These are phyloP conservation scores for Scortum barcoo DNA, from an alignment of 2,113 vertebrate species.

Conservation along the genomic window DNA sequence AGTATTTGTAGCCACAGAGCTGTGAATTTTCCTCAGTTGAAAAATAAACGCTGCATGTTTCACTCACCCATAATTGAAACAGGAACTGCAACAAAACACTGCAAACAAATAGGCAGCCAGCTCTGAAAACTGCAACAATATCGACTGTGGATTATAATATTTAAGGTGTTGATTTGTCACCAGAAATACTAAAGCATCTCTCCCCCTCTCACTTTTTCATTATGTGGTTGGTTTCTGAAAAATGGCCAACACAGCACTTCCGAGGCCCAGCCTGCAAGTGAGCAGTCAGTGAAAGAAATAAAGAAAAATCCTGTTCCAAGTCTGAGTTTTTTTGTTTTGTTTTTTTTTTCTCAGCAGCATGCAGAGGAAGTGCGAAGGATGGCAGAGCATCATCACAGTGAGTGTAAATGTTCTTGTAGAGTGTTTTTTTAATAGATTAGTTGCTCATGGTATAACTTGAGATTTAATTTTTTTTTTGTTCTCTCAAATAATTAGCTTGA, in stretches of 20 bases:
- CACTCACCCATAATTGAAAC: too few relatives aligned
- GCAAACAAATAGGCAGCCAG: neutral
- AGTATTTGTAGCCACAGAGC: neutral
- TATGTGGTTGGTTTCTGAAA: slow-evolving; percentile 4
- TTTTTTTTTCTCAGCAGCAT: neutral
- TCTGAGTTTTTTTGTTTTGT: too few relatives aligned
- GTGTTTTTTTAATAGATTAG: slow-evolving; percentile 9
- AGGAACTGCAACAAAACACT: neutral
- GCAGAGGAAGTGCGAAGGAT: neutral
- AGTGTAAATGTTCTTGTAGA: neutral
- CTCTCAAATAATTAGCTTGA: slow-evolving; percentile 14
- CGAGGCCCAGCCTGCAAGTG: neutral
- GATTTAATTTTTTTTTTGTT: neutral
- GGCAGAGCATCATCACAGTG: neutral
- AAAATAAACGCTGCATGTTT: neutral
- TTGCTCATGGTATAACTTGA: neutral
- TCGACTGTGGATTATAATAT: neutral
- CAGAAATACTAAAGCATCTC: neutral
- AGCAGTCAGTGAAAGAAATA: neutral
- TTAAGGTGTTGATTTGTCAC: neutral
- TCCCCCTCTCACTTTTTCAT: neutral
- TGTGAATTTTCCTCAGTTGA: neutral
- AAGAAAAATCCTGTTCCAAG: neutral
- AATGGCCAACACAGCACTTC: neutral
- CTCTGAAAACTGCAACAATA: neutral